Percentiles rank a stretch among this genome's conserved stretches.
phyloP scores from a whole-genome alignment of 1,140 invertebrate species.

The Catajapyx aquilonaris region DNA sequence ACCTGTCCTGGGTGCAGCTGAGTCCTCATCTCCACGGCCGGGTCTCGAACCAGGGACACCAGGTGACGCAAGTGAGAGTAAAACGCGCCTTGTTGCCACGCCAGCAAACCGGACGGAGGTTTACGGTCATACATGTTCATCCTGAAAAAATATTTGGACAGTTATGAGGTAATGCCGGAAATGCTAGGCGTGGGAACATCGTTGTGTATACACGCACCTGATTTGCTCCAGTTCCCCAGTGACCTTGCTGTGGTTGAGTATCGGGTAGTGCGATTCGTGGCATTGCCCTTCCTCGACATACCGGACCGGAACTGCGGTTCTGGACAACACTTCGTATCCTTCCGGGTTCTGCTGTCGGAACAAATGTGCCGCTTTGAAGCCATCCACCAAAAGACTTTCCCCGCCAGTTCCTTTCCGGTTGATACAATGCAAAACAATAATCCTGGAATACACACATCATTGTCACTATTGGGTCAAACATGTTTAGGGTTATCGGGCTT shows the following conservation, averaged over 20 bases:
- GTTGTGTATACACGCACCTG: too few species aligned
- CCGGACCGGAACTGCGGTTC: too few species aligned
- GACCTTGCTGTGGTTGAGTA: too few species aligned
- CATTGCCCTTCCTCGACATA: too few species aligned
- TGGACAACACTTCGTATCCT: slow-evolving; percentile 17
- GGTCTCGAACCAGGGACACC: slow-evolving; percentile 26
- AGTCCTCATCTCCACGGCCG: slow-evolving; percentile 29
- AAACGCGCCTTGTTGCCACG: slow-evolving; percentile 29
- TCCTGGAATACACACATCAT: slow-evolving; percentile 6
- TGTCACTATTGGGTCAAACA: background rate
- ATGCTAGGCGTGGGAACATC: too few species aligned
- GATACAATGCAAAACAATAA: slow-evolving; percentile 24
- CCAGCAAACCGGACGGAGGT: slow-evolving; percentile 26
- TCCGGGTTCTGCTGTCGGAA: slow-evolving; percentile 14
- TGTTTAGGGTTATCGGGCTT: too few species aligned
- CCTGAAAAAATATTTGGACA: too few species aligned
- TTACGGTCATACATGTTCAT: slow-evolving; percentile 47
- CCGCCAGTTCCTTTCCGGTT: slow-evolving; percentile 20
- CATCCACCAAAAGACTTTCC: slow-evolving; percentile 24
- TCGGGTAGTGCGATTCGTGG: too few species aligned
- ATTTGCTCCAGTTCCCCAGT: too few species aligned
- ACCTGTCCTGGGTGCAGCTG: slow-evolving; percentile 39
- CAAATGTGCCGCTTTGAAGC: slow-evolving; percentile 19
- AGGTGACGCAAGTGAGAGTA: slow-evolving; percentile 35
- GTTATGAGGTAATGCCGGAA: too few species aligned